Conservation (phyloP, 2,888 invertebrate species). For the Villa cingulata region DNA sequence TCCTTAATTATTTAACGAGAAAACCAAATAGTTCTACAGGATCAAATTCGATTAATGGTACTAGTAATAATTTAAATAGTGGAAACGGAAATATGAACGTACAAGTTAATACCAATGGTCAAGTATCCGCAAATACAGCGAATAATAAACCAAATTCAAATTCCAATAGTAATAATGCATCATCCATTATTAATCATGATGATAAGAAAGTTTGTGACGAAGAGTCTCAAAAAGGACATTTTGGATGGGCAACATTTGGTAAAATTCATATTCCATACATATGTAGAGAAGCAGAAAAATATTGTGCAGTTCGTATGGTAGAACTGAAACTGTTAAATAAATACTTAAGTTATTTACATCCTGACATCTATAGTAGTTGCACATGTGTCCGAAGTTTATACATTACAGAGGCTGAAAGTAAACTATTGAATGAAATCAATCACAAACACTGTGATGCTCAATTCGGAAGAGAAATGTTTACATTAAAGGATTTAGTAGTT, state of each 20-base stretch:
- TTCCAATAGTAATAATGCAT: slow-evolving; percentile 11
- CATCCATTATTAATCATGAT: slow-evolving; percentile 28
- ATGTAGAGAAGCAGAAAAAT: slow-evolving; percentile 67
- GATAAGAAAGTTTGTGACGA: slow-evolving; percentile 43
- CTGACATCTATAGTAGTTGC: slow-evolving; percentile 80
- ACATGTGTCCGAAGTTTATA: slow-evolving; percentile 87
- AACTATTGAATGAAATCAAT: slow-evolving; percentile 85
- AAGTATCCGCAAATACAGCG: slow-evolving; percentile 5
- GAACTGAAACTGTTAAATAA: slow-evolving; percentile 81
- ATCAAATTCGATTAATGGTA: slow-evolving; percentile 22
- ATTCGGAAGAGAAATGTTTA: slow-evolving; percentile 78
- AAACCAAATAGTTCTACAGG: slow-evolving; percentile 24
- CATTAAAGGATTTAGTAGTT: slow-evolving; percentile 80
- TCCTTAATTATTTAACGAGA: slow-evolving; percentile 47
- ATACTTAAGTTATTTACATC: slow-evolving; percentile 75
- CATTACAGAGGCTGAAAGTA: slow-evolving; percentile 80
- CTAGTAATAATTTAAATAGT: slow-evolving; percentile 14
- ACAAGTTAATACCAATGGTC: slow-evolving; percentile 2
- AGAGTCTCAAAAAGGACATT: slow-evolving; percentile 65
- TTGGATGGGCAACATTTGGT: slow-evolving; percentile 83
- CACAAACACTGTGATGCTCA: slow-evolving; percentile 80
- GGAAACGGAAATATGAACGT: slow-evolving; percentile 26
- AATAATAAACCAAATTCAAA: slow-evolving; percentile 5
- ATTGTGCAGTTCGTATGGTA: slow-evolving; percentile 88
- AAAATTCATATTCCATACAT: slow-evolving; percentile 81